Evolutionary conservation across 2,888 invertebrate species (phyloP).

Genomic region (Vannuccia rotundouncinata): DNA sequence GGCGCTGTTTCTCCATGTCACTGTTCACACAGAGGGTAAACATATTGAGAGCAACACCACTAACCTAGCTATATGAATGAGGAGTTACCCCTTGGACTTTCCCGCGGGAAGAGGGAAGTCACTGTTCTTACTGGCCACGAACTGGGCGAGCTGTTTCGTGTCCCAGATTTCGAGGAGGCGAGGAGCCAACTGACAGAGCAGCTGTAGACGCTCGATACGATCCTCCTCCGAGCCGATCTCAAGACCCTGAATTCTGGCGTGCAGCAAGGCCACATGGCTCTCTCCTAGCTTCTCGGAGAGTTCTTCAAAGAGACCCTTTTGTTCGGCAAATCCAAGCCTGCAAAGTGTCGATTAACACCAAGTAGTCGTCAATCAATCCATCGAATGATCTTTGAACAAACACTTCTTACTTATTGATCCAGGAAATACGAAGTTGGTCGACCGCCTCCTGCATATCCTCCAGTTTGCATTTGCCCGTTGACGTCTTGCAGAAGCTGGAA

Average conservation of each 20-base stretch:
- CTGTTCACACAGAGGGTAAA: neutral
- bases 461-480: conserved; percentile 16
- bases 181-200: neutral
- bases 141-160: neutral
- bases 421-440: neutral
- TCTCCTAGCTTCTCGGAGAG: neutral
- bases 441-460: conserved; percentile 24
- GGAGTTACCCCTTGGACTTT: neutral
- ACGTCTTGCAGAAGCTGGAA: too few species aligned
- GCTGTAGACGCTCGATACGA: neutral
- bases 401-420: conserved; percentile 30
- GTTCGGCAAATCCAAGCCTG: neutral
- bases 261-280: neutral
- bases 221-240: neutral
- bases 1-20: neutral
- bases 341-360: too few species aligned
- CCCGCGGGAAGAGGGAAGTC: neutral
- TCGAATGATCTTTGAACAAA: too few species aligned
- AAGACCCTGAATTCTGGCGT: neutral
- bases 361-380: too few species aligned
- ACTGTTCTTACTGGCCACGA: neutral
- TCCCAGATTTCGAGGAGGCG: neutral
- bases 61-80: neutral
- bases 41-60: neutral
- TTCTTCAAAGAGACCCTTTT: neutral